Evolutionary conservation across 1,140 invertebrate genomes (phyloP).

Genomic region (Cyclina sinensis): DNA sequence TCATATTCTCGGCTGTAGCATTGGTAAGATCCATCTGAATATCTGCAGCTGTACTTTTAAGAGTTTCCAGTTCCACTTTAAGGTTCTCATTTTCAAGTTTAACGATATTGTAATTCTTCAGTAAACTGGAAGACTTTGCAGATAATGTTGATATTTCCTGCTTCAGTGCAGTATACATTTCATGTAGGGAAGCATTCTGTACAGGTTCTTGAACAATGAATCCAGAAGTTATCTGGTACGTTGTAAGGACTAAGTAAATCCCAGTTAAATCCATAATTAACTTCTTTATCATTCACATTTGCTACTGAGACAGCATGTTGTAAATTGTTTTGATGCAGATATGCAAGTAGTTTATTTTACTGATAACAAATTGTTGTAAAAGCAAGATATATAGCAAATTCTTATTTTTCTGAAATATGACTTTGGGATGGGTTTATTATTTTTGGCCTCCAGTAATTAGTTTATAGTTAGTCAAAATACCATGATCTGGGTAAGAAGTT

Average conservation of each 20-base stretch:
- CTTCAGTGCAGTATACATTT: not conserved
- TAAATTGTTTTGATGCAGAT: too few species aligned
- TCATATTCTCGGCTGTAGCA: not conserved
- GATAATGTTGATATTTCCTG: not conserved
- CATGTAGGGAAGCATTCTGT: conserved; percentile 9
- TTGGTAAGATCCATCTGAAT: not conserved
- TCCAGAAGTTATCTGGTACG: not conserved
- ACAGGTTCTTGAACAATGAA: not conserved
- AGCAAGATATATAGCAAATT: too few species aligned
- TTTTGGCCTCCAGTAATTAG: too few species aligned
- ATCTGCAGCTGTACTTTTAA: not conserved
- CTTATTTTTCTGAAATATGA: too few species aligned
- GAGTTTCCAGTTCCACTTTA: not conserved
- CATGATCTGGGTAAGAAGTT: too few species aligned
- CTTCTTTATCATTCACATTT: too few species aligned
- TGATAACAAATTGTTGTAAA: too few species aligned
- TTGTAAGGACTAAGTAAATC: not conserved
- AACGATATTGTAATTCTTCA: not conserved
- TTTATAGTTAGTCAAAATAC: too few species aligned
- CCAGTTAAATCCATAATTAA: not conserved
- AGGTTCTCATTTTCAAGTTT: conserved; percentile 26
- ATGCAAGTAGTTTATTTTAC: too few species aligned
- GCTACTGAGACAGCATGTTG: too few species aligned
- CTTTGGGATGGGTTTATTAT: too few species aligned
- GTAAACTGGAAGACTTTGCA: not conserved